A percentile compares a stretch with the other conserved stretches of the same genome.
Evolutionary conservation across 2,888 invertebrate species (phyloP).

Genomic region (Pseudococcus jackbeardsleyi): DNA sequence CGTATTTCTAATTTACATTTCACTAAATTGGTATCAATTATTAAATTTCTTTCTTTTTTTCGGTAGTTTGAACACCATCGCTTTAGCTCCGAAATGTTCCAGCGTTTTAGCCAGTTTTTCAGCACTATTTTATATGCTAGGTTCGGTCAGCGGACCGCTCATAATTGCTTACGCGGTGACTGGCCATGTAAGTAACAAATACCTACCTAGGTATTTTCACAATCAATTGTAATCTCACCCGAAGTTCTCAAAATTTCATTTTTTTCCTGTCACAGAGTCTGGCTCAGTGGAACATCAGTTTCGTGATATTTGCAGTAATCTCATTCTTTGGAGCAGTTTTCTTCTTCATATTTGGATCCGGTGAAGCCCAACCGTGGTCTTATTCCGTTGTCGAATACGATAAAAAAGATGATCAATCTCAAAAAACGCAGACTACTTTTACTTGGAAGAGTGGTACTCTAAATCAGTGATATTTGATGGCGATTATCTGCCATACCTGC

Average conservation of each 20-base stretch:
- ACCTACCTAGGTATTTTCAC: not conserved
- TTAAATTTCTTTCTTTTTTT: not conserved
- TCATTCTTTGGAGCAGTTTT: not conserved
- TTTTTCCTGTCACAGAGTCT: not conserved
- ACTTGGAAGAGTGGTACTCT: too few relatives aligned
- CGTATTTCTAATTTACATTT: not conserved
- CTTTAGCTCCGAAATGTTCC: not conserved
- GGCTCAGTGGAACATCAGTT: not conserved
- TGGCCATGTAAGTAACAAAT: not conserved
- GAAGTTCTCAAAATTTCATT: not conserved
- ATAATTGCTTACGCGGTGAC: not conserved
- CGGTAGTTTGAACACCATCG: not conserved
- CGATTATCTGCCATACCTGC: too few relatives aligned
- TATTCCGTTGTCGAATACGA: not conserved
- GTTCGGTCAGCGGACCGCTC: not conserved
- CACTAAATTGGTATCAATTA: not conserved
- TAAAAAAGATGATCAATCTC: constrained; percentile 65
- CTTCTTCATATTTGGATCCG: not conserved
- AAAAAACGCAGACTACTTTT: too few relatives aligned
- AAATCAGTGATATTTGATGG: too few relatives aligned
- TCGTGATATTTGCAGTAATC: not conserved
- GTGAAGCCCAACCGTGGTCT: not conserved
- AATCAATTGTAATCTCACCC: not conserved
- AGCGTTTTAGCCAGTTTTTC: not conserved
- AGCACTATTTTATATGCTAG: not conserved